Base-by-base conservation (phyloP, 1,140 invertebrate species). In the Bicyclus anynana region DNA sequence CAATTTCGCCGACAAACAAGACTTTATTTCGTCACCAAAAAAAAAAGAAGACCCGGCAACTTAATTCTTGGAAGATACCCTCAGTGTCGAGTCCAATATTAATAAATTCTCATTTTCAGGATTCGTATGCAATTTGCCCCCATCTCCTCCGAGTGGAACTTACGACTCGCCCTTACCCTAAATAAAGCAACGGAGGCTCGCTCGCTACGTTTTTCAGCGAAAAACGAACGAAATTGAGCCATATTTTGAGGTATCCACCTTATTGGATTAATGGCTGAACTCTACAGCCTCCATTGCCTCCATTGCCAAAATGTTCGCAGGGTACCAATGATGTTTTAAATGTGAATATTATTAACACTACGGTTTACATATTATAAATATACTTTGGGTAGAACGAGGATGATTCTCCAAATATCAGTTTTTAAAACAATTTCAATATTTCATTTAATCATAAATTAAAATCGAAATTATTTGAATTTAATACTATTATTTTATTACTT, bases 41-140 rank as follows among this genome's bases (percentile, higher is more conserved):
- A 53, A 51, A 53, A 59, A 59, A 59, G n/a, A n/a, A n/a, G n/a
- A n/a, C n/a, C 14, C 70, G 73, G 27, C 70, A 73, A 65, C 67
- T 84, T 84, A 84, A 84, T 84, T 82, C 77, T 49, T 69, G 56
- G 60, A 48, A 74, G 55, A 76, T 74, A 69, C 73, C 68, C 76
- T 70, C 53, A 59, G 63, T 61, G 74, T 69, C 72, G 72, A 64
- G 62, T 81, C 77, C 80, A 83, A 84, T 84, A 84, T 84, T 83
- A 83, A 84, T 84, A 84, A 84, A 84, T 84, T 84, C 79, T 83
- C 75, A 81, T 85, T 83, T 69, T 59, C 78, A 62, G 78, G 80
- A 80, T 85, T 83, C 80, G 77, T 76, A 74, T 74, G 80, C 82
- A 85, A 85, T 85, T 85, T 83, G 77, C 78, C 72, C 65, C 63